Percentiles rank a stretch among this genome's conserved stretches.
Evolutionary conservation across 1,140 invertebrate genomes (phyloP).

Genomic region (Bombus vancouverensis): DNA sequence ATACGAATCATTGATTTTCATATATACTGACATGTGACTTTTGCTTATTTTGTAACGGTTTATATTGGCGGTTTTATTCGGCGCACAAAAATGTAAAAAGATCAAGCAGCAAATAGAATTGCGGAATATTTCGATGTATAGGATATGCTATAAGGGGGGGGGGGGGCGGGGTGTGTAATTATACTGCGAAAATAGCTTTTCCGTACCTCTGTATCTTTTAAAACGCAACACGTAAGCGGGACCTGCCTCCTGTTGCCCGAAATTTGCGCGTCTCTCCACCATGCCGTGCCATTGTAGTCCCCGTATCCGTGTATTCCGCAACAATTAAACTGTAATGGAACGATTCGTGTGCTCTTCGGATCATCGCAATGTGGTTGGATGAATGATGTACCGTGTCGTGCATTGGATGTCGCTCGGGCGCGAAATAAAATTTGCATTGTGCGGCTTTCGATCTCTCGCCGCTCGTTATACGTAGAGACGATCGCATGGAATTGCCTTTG

Average conservation of each 20-base stretch:
- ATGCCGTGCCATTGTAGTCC: constrained; percentile 83
- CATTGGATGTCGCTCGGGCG: neutral
- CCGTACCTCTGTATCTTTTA: constrained; percentile 79
- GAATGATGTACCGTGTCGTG: neutral
- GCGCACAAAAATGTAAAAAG: neutral
- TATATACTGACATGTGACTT: neutral
- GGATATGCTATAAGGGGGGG: too few species aligned
- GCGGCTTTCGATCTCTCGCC: neutral
- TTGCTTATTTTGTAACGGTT: neutral
- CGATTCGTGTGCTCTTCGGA: constrained; percentile 46
- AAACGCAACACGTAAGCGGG: constrained; percentile 81
- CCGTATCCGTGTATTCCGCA: constrained; percentile 82
- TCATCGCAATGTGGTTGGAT: constrained; percentile 23
- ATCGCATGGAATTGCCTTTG: neutral
- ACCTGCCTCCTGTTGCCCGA: constrained; percentile 76
- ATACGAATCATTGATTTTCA: neutral
- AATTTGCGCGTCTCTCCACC: constrained; percentile 78
- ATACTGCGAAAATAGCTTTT: neutral
- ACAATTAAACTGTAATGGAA: constrained; percentile 83
- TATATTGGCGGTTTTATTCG: neutral
- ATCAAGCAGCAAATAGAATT: neutral
- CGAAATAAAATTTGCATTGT: constrained; percentile 29
- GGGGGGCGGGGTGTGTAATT: too few species aligned
- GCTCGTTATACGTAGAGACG: neutral
- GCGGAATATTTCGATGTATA: neutral